A percentile compares a stretch with the other conserved stretches of the same genome.
phyloP scores from a whole-genome alignment of 2,797 vertebrate genomes.

The Enteromius afrohamiltoni region DNA sequence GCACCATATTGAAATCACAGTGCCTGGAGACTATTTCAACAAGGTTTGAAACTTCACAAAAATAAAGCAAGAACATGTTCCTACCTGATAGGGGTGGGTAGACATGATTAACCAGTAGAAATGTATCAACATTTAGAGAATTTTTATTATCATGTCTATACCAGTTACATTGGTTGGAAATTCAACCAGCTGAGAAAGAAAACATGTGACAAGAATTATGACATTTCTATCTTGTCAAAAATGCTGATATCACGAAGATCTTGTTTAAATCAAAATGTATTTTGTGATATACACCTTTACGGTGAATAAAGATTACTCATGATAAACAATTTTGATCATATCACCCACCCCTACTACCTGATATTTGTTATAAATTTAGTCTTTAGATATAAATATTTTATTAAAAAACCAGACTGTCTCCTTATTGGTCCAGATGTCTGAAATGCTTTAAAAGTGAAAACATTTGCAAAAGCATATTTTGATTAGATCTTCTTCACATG shows the following conservation, averaged over 20 bases:
- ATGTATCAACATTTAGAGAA: neutral
- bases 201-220: no score
- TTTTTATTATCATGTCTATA: neutral
- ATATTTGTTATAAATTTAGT: neutral
- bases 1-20: slow-evolving; percentile 85
- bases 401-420: neutral
- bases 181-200: no score
- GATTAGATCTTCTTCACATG: neutral
- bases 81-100: neutral
- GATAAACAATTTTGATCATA: no score
- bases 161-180: no score
- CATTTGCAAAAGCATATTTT: neutral
- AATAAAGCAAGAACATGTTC: neutral
- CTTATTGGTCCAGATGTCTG: neutral
- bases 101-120: neutral
- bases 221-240: no score
- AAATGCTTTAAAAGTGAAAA: neutral
- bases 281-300: no score
- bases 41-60: slow-evolving; percentile 75
- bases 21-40: slow-evolving; percentile 85
- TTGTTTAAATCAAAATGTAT: no score
- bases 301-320: neutral
- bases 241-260: no score
- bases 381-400: neutral
- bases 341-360: neutral